Percentiles rank a stretch among this genome's conserved stretches.
phyloP scores from a whole-genome alignment of 2,797 vertebrate species.

The Synaphobranchus kaupii region DNA sequence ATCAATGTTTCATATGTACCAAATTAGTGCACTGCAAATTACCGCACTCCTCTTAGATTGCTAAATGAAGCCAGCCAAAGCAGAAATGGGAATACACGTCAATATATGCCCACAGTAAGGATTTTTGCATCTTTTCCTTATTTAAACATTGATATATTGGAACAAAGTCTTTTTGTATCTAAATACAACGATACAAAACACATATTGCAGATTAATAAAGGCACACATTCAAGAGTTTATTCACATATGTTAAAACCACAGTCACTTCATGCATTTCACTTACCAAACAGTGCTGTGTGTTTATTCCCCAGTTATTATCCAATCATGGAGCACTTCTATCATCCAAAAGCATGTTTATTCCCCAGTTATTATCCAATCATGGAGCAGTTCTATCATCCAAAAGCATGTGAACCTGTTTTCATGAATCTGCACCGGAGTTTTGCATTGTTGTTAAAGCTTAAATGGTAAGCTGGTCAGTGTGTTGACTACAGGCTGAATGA shows the following conservation, averaged over 20 bases:
- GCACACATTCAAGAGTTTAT: neutral
- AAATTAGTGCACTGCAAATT: neutral
- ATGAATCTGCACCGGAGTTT: neutral
- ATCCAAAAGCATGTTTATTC: neutral
- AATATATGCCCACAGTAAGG: neutral
- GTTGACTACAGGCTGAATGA: neutral
- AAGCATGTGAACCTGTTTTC: neutral
- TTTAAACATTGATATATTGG: constrained; percentile 9
- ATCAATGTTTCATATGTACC: neutral
- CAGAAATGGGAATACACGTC: neutral
- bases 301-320: neutral
- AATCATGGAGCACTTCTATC: neutral
- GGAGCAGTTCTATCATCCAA: neutral
- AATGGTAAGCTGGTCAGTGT: neutral
- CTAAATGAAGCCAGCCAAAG: neutral
- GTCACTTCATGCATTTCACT: constrained; percentile 3
- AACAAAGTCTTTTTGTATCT: neutral
- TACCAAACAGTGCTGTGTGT: neutral
- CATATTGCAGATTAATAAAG: neutral
- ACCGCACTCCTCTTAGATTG: neutral
- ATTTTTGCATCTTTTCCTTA: constrained; percentile 4
- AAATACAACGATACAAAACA: neutral
- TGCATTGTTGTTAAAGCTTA: neutral
- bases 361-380: neutral
- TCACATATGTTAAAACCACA: neutral